These are phyloP conservation scores for Prunella strophiata DNA, from an alignment of 2,797 vertebrate species.

Conservation along the genomic window DNA sequence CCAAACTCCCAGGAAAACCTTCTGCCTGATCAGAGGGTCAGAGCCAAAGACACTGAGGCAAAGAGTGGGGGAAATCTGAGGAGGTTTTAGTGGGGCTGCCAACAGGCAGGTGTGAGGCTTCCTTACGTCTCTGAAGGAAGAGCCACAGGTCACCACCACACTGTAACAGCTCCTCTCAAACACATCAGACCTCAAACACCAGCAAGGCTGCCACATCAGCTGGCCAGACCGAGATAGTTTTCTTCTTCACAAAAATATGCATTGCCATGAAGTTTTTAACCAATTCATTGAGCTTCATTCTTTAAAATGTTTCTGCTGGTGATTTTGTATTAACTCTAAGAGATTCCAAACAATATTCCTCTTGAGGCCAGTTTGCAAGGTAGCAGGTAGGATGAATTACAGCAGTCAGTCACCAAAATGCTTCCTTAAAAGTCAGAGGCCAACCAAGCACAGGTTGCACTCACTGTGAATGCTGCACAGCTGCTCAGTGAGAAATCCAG, in stretches of 20 bases:
- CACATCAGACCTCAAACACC: neutral
- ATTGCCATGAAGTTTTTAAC: neutral
- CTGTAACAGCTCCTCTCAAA: rapidly evolving
- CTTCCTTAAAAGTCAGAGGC: neutral
- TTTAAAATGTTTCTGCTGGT: neutral
- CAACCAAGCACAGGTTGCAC: neutral
- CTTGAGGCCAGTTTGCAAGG: neutral
- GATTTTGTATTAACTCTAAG: neutral
- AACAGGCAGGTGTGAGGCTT: neutral
- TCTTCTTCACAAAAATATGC: neutral
- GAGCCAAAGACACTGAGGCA: neutral
- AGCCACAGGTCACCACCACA: neutral
- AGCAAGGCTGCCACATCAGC: neutral
- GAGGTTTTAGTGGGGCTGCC: neutral
- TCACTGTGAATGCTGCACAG: neutral
- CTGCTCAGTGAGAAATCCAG: neutral
- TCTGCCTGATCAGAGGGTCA: neutral
- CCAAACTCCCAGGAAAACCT: neutral
- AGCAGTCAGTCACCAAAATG: neutral
- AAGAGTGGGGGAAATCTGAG: neutral
- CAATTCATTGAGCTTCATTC: neutral
- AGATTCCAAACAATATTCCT: neutral
- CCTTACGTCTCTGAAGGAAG: neutral
- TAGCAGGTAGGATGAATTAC: neutral
- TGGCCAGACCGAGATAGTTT: neutral